Conservation (phyloP, 2,888 invertebrate genomes). For the Lasioglossum pauxillum region DNA sequence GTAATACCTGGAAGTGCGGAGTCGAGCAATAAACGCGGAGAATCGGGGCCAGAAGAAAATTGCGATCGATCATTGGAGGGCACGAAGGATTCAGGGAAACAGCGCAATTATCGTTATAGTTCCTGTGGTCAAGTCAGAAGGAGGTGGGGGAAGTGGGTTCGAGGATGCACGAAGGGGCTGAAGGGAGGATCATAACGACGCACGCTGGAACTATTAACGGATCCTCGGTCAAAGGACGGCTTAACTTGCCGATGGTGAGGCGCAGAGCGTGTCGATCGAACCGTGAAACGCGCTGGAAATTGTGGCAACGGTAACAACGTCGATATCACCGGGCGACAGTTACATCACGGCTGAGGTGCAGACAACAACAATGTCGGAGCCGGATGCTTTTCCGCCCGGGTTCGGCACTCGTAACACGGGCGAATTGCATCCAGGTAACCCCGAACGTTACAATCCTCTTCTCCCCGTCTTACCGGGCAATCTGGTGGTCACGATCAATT, state of each 20-base stretch:
- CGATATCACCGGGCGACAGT: conserved; percentile 44
- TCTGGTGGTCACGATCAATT: conserved; percentile 66
- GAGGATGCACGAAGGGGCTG: neutral
- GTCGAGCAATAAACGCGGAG: neutral
- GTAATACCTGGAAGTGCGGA: neutral
- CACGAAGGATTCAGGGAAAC: conserved; percentile 13
- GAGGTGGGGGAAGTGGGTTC: neutral
- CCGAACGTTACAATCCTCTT: conserved; percentile 55
- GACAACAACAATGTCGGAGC: conserved; percentile 28
- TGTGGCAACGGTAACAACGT: conserved; percentile 53
- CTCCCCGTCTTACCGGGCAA: conserved; percentile 62
- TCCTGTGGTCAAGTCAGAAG: neutral
- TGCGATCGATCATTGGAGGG: neutral
- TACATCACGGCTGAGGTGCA: conserved; percentile 35
- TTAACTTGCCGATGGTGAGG: conserved; percentile 47
- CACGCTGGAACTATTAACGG: conserved; percentile 66
- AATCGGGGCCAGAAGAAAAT: neutral
- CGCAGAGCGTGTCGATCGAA: conserved; percentile 49
- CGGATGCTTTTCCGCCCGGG: conserved; percentile 15
- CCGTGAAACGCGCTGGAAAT: conserved; percentile 66
- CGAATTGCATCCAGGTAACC: conserved; percentile 48
- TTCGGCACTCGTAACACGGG: conserved; percentile 19
- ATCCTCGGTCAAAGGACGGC: conserved; percentile 68
- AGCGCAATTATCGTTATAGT: conserved; percentile 46
- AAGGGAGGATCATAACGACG: conserved; percentile 45